phyloP scores from a whole-genome alignment of 1,140 invertebrate genomes.

The Apis laboriosa region DNA sequence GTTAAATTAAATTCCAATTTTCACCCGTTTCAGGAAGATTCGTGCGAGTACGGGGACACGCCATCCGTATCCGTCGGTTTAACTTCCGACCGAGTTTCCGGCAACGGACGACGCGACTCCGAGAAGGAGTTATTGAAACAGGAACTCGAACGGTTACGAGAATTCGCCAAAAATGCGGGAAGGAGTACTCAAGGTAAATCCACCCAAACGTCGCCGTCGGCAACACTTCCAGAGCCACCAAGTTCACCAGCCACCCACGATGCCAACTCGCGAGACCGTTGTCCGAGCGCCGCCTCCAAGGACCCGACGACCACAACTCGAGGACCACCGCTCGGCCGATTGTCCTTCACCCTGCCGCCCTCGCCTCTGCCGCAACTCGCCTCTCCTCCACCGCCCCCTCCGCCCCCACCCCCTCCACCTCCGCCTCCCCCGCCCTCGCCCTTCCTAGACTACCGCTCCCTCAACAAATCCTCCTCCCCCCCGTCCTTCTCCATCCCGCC shows the following conservation, averaged over 20 bases:
- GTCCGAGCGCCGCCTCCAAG: neutral
- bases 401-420: neutral
- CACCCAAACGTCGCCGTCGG: constrained; percentile 62
- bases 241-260: neutral
- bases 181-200: constrained; percentile 44
- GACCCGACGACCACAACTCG: no score
- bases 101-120: constrained; percentile 1
- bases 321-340: neutral
- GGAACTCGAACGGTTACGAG: constrained; percentile 65
- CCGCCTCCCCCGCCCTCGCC: constrained; percentile 9
- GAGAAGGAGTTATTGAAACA: constrained; percentile 41
- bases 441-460: neutral
- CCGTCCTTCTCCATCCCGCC: constrained; percentile 16
- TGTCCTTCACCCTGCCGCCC: neutral
- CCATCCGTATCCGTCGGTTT: neutral
- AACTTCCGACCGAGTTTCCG: neutral
- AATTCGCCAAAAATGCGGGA: constrained; percentile 36
- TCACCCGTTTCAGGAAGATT: constrained; percentile 16
- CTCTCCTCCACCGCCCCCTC: neutral
- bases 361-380: neutral
- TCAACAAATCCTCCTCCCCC: neutral
- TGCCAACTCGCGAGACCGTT: neutral
- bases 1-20: no score
- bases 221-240: neutral
- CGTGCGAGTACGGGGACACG: neutral